Conservation (phyloP, 53 echinoderm and acorn worm genomes). For the Arbacia lixula region DNA sequence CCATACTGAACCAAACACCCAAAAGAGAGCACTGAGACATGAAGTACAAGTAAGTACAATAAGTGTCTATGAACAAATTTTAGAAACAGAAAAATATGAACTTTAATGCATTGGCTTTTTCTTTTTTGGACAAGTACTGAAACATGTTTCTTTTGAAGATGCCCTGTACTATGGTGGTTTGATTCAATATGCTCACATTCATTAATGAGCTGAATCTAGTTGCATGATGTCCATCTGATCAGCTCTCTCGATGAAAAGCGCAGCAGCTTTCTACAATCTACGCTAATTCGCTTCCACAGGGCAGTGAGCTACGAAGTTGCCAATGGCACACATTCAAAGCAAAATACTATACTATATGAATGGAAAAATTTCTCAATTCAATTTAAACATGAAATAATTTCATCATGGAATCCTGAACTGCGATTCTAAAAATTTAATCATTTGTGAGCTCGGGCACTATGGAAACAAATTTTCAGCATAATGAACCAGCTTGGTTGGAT, state of each 20-base stretch:
- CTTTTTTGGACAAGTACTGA: not conserved
- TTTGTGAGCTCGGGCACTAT: slow-evolving; percentile 12
- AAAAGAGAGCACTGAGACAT: too few relatives aligned
- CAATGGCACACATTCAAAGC: not conserved
- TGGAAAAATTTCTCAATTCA: not conserved
- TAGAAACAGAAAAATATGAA: too few relatives aligned
- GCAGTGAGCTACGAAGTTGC: slow-evolving; percentile 14
- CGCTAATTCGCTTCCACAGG: slow-evolving; percentile 22
- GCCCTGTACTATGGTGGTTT: not conserved
- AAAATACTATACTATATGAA: not conserved
- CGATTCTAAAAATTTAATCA: too few relatives aligned
- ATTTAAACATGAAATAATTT: not conserved
- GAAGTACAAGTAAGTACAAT: too few relatives aligned
- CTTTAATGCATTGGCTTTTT: too few relatives aligned
- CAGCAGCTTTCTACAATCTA: slow-evolving; percentile 11
- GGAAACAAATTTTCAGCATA: slow-evolving; percentile 8
- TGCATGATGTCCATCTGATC: slow-evolving; percentile 41
- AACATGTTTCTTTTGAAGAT: not conserved
- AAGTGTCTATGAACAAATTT: too few relatives aligned
- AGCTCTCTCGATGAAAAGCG: not conserved
- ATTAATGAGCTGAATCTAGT: slow-evolving; percentile 32
- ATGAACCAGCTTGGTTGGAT: slow-evolving; percentile 35
- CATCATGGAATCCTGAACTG: not conserved
- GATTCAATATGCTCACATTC: slow-evolving; percentile 38
- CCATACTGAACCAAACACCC: slow-evolving; percentile 28